phyloP scores from a whole-genome alignment of 2,797 vertebrate species.

The Podarcis lilfordi region DNA sequence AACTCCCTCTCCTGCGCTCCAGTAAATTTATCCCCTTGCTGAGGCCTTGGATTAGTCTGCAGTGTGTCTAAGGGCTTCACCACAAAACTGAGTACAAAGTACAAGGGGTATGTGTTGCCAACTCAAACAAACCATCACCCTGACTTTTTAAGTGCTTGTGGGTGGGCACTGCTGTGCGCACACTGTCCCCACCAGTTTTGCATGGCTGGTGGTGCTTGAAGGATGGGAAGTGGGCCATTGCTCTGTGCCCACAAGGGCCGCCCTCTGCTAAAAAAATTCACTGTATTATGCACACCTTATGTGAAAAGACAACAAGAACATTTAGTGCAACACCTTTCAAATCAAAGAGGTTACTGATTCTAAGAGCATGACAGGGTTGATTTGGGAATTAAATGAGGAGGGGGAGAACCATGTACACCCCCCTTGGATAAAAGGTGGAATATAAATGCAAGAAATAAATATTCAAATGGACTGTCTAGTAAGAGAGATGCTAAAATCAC shows the following conservation, averaged over 20 bases:
- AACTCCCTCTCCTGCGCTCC: background rate
- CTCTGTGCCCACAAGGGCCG: background rate
- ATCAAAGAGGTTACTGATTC: background rate
- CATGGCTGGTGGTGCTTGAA: background rate
- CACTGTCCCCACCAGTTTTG: background rate
- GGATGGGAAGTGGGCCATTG: background rate
- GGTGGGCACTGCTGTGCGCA: background rate
- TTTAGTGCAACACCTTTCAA: background rate
- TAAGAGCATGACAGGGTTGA: background rate
- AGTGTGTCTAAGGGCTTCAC: background rate
- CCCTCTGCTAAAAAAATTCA: background rate
- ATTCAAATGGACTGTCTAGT: background rate
- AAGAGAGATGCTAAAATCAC: background rate
- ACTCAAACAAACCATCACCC: background rate
- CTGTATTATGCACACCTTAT: too few relatives aligned
- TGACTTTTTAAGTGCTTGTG: background rate
- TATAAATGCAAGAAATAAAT: too few relatives aligned
- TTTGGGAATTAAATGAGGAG: too few relatives aligned
- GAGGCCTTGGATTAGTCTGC: background rate
- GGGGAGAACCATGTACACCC: too few relatives aligned
- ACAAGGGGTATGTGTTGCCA: background rate
- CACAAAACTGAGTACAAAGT: background rate
- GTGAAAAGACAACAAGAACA: background rate
- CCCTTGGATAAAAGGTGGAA: too few relatives aligned
- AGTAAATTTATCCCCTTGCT: background rate